Evolutionary conservation across 2,113 vertebrate species (phyloP).

Genomic region (Carassius auratus): DNA sequence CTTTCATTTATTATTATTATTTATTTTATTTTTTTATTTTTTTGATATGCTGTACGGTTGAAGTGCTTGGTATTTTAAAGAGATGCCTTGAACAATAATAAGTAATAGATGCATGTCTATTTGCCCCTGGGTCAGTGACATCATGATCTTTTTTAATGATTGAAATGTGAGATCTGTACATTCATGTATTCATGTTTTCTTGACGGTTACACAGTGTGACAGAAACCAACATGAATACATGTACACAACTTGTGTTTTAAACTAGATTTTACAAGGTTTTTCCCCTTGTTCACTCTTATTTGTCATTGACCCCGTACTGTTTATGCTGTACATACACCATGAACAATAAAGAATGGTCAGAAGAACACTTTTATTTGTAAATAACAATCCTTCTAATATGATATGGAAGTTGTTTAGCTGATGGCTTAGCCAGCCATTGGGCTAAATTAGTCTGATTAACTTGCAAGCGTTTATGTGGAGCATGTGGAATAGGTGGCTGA

Average conservation of each 20-base stretch:
- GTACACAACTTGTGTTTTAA: background rate
- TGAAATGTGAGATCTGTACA: no score
- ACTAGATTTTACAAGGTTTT: background rate
- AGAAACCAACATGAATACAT: background rate
- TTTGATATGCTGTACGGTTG: background rate
- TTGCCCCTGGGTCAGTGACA: no score
- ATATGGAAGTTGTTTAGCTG: constrained; percentile 47
- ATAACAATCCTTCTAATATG: constrained; percentile 28
- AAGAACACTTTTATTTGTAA: constrained; percentile 7
- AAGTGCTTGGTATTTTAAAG: background rate
- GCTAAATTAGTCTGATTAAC: constrained; percentile 92
- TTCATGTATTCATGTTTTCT: no score
- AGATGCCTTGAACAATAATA: background rate
- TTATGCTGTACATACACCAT: background rate
- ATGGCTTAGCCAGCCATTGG: constrained; percentile 74
- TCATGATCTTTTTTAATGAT: no score
- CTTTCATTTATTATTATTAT: background rate
- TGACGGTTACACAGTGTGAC: no score
- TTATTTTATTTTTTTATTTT: background rate
- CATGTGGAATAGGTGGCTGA: constrained; percentile 64
- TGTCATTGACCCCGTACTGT: background rate
- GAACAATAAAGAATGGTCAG: background rate
- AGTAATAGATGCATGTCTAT: background rate
- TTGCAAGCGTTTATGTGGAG: constrained; percentile 76
- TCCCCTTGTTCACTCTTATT: background rate